phyloP scores from a whole-genome alignment of 1,140 invertebrate genomes.

The Papilio machaon region DNA sequence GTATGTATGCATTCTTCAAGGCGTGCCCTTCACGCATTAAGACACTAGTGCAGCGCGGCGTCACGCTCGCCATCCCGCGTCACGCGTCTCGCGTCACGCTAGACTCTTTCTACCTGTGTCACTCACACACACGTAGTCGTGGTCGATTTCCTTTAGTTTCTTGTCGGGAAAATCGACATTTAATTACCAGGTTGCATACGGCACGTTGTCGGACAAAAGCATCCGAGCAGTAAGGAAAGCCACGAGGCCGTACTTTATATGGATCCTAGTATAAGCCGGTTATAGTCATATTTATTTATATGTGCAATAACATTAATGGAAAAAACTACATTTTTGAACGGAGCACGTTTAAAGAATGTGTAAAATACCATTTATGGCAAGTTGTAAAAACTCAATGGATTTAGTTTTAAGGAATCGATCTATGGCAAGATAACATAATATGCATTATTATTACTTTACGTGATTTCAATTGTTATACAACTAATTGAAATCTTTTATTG shows the following conservation, averaged over 20 bases:
- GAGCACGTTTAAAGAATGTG: background rate
- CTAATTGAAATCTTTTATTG: too few species aligned
- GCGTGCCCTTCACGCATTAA: background rate
- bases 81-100: background rate
- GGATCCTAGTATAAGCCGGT: background rate
- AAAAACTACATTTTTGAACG: conserved; percentile 1
- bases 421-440: background rate
- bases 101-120: background rate
- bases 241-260: conserved; percentile 23
- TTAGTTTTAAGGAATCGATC: background rate
- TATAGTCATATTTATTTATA: background rate
- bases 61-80: conserved; percentile 9
- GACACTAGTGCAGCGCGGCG: background rate
- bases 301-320: conserved; percentile 15
- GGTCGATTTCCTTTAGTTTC: conserved; percentile 29
- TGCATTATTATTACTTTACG: too few species aligned
- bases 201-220: conserved; percentile 2
- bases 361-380: background rate
- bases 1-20: background rate
- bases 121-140: background rate
- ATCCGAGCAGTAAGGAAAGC: conserved; percentile 6
- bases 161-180: conserved; percentile 31
- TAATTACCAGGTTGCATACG: conserved; percentile 7
- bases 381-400: conserved; percentile 5
- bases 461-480: too few species aligned